Conservation (phyloP, 2,888 invertebrate species). For the Priapulus caudatus region DNA sequence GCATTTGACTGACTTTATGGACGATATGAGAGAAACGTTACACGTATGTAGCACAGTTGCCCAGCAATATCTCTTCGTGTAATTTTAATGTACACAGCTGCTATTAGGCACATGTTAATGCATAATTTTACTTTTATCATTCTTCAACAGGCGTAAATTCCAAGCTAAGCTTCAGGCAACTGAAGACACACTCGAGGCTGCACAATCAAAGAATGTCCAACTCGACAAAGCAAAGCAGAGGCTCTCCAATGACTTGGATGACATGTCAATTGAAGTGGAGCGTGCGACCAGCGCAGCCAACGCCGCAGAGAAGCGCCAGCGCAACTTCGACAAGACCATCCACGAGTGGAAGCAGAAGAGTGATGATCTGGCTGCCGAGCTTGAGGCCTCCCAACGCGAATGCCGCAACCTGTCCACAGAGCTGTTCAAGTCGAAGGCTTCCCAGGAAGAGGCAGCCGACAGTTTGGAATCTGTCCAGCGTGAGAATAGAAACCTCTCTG, state of each 20-base stretch:
- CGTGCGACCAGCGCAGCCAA: slow-evolving; percentile 61
- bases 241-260: slow-evolving; percentile 91
- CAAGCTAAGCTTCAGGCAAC: slow-evolving; percentile 93
- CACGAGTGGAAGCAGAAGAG: slow-evolving; percentile 99
- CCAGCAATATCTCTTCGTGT: no score
- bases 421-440: slow-evolving; percentile 92
- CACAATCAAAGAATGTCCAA: slow-evolving; percentile 91
- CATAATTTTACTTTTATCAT: no score
- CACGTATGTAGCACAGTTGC: no score
- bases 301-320: slow-evolving; percentile 98
- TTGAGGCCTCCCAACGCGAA: slow-evolving; percentile 98
- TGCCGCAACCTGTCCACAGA: slow-evolving; percentile 99
- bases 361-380: slow-evolving; percentile 90
- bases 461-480: slow-evolving; percentile 94
- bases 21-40: no score
- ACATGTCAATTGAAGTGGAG: slow-evolving; percentile 45
- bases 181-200: slow-evolving; percentile 91
- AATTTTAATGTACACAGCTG: no score
- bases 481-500: slow-evolving; percentile 94
- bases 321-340: slow-evolving; percentile 99
- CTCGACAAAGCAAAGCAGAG: slow-evolving; percentile 97
- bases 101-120: no score
- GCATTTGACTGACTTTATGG: neutral
- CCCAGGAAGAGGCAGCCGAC: slow-evolving; percentile 92
- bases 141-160: slow-evolving; percentile 43